Base-by-base conservation (phyloP, 2,113 vertebrate species). In the Epinephelus lanceolatus region DNA sequence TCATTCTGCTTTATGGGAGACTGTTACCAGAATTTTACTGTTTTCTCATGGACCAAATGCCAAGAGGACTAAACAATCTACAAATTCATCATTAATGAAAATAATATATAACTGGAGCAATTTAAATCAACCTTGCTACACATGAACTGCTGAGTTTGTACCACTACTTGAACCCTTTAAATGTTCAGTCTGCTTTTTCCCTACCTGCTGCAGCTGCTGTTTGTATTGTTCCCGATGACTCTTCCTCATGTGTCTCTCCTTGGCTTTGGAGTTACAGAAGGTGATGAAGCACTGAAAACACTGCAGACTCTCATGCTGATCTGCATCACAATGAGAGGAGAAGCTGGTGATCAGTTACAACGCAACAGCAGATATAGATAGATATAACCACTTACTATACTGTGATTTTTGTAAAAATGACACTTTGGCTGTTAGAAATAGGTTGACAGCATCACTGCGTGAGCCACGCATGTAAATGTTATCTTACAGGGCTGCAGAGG, bases 281-380 rank as follows among this genome's bases (percentile, higher is more conserved):
- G 94, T 95, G 73, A 96, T 96, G 80, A 96, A 94, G 77, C 96
- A 96, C 86, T 94, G 93, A 25, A 93, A 95, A 89, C 96, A 96
- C 88, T 95, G 94, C 57, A 95, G 88, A 84, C 92, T 94, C 76
- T 96, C 95, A 65, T 93, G 90, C 55, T 93, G 92, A 86, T 94
- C 96, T 96, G 86, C 21, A 79, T 51, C 42, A 66, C 55, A 78
- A 80, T 10, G 21, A 73, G 21, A 82, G n/a, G 55, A 62, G 15
- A 72, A 15, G 30, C n/a, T 18, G 9, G 52, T 21, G 5, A 80
- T 62, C 17, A 25, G 10, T 62, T 19, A 42, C 19, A 23, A 57
- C 1, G 6, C 21, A 17, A 63, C 10, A 15, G 10, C 14, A n/a
- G 13, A 4, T 33, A 27, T 25, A 25, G 3, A 76, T 0, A 45